Percentiles rank a stretch among this genome's conserved stretches.
Conservation (phyloP, 2,113 vertebrate species). For the Marcusenius ussheri region DNA sequence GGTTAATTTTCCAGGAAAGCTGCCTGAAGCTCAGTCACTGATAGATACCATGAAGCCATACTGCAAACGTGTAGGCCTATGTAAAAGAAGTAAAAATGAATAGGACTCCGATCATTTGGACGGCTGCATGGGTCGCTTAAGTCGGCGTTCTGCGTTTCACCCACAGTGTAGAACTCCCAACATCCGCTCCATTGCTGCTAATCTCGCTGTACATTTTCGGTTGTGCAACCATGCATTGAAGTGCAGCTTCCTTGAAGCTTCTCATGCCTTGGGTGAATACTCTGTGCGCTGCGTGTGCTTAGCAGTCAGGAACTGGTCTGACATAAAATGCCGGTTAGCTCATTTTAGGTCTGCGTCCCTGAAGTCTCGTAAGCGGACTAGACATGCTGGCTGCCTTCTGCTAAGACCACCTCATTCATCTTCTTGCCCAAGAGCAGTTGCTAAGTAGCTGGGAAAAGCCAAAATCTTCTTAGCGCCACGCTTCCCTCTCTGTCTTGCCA, state of each 20-base stretch:
- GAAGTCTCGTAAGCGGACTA: neutral
- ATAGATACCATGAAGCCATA: neutral
- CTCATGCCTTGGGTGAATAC: neutral
- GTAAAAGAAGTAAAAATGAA: neutral
- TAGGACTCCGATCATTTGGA: neutral
- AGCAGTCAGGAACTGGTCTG: neutral
- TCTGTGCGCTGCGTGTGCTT: neutral
- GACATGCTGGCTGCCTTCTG: neutral
- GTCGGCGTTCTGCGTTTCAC: neutral
- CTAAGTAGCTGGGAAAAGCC: neutral
- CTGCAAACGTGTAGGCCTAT: neutral
- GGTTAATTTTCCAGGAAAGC: neutral
- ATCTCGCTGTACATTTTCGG: neutral
- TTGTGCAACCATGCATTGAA: neutral
- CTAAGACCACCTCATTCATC: neutral
- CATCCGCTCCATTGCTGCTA: neutral
- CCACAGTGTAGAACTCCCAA: neutral
- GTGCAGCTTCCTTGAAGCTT: neutral
- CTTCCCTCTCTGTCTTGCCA: neutral
- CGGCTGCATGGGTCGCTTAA: too few species aligned
- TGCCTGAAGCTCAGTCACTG: neutral
- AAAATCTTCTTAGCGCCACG: neutral
- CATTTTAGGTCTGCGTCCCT: neutral
- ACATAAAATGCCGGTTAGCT: neutral
- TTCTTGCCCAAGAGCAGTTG: neutral